A percentile compares a stretch with the other conserved stretches of the same genome.
Evolutionary conservation across 2,113 vertebrate genomes (phyloP).

Genomic region (Actenoides hombroni): DNA sequence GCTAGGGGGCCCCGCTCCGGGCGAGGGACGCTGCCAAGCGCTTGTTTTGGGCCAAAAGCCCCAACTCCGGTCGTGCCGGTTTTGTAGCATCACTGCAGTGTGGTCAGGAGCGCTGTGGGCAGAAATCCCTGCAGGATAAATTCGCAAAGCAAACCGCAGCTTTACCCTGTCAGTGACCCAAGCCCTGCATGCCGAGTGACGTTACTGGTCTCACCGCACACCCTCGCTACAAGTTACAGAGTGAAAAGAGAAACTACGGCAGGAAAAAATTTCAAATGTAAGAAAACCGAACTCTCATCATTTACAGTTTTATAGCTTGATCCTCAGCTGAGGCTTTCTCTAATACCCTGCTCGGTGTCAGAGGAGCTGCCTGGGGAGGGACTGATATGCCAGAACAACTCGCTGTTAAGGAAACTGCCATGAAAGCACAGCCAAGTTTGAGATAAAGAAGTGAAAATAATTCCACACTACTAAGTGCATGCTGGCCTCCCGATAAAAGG

Average conservation of each 20-base stretch:
- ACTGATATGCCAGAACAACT: not conserved
- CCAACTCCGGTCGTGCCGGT: no score
- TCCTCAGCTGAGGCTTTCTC: not conserved
- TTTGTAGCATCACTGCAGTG: no score
- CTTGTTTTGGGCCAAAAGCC: no score
- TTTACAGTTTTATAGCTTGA: not conserved
- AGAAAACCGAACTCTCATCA: not conserved
- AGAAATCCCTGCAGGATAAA: not conserved
- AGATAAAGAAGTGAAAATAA: not conserved
- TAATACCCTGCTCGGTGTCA: not conserved
- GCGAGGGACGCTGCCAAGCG: no score
- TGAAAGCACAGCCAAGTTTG: not conserved
- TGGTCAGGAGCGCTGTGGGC: no score
- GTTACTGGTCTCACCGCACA: fast-evolving
- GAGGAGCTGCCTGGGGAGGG: not conserved
- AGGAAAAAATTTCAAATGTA: not conserved
- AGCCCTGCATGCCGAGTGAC: not conserved
- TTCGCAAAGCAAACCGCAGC: fast-evolving
- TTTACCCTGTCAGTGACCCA: not conserved
- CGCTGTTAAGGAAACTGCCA: not conserved
- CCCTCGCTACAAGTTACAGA: fast-evolving
- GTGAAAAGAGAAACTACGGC: not conserved
- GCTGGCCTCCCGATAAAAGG: not conserved
- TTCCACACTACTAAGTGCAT: not conserved
- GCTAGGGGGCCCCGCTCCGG: no score